Conservation (phyloP, 2,888 invertebrate genomes). For the Oxycera nigricornis region DNA sequence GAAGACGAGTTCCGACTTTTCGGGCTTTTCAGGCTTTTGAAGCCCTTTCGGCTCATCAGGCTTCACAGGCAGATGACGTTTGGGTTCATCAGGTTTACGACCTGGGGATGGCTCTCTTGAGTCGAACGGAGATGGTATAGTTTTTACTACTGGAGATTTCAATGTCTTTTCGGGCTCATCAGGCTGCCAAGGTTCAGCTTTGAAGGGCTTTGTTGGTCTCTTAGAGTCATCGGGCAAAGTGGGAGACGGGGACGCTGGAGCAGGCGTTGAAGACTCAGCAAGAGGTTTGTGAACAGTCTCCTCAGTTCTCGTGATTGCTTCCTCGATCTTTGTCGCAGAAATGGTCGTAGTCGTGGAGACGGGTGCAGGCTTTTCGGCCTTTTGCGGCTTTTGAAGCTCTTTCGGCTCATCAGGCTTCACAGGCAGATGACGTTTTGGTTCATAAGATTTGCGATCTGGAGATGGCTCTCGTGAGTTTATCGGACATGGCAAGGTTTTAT, state of each 20-base stretch:
- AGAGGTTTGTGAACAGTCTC: conserved; percentile 35
- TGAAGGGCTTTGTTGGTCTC: neutral
- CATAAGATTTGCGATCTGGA: neutral
- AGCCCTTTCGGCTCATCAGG: no score
- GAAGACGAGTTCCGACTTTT: no score
- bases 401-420: no score
- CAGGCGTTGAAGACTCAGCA: conserved; percentile 24
- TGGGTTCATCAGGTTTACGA: neutral
- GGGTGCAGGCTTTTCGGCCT: neutral
- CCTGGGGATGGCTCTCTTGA: neutral
- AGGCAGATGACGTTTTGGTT: neutral
- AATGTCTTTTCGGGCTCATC: neutral
- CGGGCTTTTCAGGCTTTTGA: no score
- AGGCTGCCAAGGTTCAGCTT: neutral
- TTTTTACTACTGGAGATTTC: neutral
- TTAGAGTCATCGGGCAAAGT: neutral
- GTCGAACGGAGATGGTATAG: neutral
- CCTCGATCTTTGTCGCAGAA: conserved; percentile 10
- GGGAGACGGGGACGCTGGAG: neutral
- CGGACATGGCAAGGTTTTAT: neutral
- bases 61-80: no score
- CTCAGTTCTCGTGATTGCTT: neutral
- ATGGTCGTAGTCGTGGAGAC: conserved; percentile 26
- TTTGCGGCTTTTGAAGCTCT: no score
- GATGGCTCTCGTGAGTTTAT: neutral